Percentiles rank a stretch among this genome's conserved stretches.
Conservation (phyloP, 2,113 vertebrate genomes). For the Cyphomyrus plagiostoma region DNA sequence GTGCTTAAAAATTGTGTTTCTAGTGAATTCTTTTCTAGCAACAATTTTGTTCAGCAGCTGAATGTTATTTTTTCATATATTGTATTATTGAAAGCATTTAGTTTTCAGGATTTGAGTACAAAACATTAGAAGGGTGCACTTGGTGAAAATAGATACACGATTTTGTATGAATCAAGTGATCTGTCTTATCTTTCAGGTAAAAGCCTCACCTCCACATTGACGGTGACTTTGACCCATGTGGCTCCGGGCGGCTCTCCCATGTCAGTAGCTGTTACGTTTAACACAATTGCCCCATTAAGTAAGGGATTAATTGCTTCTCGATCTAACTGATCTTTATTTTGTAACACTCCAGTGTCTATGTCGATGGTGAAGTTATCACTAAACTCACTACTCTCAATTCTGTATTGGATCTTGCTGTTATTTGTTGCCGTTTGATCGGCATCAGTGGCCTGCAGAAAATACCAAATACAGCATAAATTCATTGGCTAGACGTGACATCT, state of each 20-base stretch:
- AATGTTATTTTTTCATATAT: neutral
- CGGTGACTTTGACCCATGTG: conserved; percentile 48
- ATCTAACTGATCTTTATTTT: conserved; percentile 61
- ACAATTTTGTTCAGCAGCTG: neutral
- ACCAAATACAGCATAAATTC: conserved; percentile 2
- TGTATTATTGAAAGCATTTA: neutral
- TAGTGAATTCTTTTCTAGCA: neutral
- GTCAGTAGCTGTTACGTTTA: conserved; percentile 71
- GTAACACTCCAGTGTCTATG: conserved; percentile 49
- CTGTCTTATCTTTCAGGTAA: neutral
- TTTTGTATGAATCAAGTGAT: neutral
- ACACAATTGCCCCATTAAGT: conserved; percentile 56
- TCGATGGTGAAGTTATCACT: conserved; percentile 77
- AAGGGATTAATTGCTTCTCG: conserved; percentile 62
- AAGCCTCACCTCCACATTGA: conserved; percentile 73
- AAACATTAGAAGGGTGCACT: neutral
- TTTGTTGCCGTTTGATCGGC: conserved; percentile 57
- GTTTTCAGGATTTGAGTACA: neutral
- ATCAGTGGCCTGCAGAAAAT: conserved; percentile 70
- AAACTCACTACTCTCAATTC: conserved; percentile 54
- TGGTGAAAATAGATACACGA: neutral
- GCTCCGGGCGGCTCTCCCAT: conserved; percentile 51
- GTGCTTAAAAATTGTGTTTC: neutral
- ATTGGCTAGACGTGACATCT: neutral
- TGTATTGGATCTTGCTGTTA: conserved; percentile 71